These are phyloP conservation scores for Odontothrips loti DNA, from an alignment of 2,888 invertebrate species.

Conservation along the genomic window DNA sequence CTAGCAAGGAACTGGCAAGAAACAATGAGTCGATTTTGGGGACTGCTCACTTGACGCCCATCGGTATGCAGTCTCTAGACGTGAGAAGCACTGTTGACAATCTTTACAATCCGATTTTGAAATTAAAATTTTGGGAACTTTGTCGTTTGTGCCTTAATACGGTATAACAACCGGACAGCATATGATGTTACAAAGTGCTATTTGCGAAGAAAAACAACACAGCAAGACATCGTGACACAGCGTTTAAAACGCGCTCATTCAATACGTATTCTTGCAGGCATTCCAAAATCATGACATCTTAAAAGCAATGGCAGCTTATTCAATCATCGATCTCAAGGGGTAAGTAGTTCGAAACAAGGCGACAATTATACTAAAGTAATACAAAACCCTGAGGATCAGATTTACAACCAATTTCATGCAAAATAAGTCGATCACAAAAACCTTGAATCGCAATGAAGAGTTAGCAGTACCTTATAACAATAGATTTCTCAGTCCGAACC, in stretches of 20 bases:
- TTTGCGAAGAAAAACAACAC: neutral
- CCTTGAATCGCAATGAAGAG: neutral
- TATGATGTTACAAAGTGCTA: too few relatives aligned
- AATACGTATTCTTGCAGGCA: neutral
- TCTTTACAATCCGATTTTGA: too few relatives aligned
- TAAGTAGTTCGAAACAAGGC: too few relatives aligned
- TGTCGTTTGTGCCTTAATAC: too few relatives aligned
- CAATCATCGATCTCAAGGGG: too few relatives aligned
- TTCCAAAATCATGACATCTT: neutral
- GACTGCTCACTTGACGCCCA: neutral
- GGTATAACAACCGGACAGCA: too few relatives aligned
- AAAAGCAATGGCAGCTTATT: too few relatives aligned
- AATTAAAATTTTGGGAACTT: too few relatives aligned
- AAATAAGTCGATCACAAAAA: neutral
- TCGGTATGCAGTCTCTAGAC: too few relatives aligned
- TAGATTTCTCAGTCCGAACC: neutral
- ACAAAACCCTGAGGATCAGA: neutral
- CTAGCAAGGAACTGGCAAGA: neutral
- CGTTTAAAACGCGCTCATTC: too few relatives aligned
- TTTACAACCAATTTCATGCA: neutral
- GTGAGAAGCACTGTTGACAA: too few relatives aligned
- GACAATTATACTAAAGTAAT: too few relatives aligned
- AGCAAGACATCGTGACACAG: neutral
- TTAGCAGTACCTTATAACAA: neutral
- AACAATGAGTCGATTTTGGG: neutral